Evolutionary conservation across 2,888 invertebrate species (phyloP).

Genomic region (Drosophila monieri): DNA sequence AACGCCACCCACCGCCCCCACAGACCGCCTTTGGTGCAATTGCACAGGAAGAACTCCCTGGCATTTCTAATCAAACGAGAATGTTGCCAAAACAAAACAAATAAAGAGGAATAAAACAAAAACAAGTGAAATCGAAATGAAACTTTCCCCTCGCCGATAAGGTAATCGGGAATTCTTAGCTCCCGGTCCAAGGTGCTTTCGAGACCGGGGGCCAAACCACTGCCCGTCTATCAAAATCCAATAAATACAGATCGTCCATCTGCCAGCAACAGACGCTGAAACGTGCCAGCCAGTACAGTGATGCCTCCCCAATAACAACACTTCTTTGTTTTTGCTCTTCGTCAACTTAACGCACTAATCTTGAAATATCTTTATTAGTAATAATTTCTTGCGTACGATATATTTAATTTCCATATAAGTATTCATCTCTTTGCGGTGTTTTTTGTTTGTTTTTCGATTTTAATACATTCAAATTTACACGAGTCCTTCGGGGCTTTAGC

Average conservation of each 20-base stretch:
- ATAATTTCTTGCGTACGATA: slow-evolving; percentile 69
- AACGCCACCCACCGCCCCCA: neutral
- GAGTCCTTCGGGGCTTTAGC: slow-evolving; percentile 53
- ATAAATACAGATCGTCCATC: slow-evolving; percentile 17
- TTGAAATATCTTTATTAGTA: slow-evolving; percentile 71
- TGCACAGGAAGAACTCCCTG: neutral
- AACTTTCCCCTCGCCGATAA: slow-evolving; percentile 37
- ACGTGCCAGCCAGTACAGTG: slow-evolving; percentile 28
- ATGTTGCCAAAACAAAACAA: slow-evolving; percentile 14
- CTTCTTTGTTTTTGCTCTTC: slow-evolving; percentile 59
- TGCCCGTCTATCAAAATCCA: slow-evolving; percentile 24
- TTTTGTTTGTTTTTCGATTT: slow-evolving; percentile 25
- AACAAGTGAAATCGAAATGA: slow-evolving; percentile 4
- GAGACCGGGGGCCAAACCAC: slow-evolving; percentile 28
- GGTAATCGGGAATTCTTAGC: slow-evolving; percentile 33
- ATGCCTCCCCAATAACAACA: slow-evolving; percentile 1
- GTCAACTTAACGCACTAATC: slow-evolving; percentile 77
- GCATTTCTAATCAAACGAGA: slow-evolving; percentile 10
- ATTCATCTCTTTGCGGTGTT: slow-evolving; percentile 46
- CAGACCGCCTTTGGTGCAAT: neutral
- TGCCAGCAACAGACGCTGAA: slow-evolving; percentile 4
- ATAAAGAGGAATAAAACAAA: neutral
- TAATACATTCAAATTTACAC: slow-evolving; percentile 76
- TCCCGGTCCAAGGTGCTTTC: slow-evolving; percentile 46
- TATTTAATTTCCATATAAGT: slow-evolving; percentile 71